Evolutionary conservation across 2,113 vertebrate genomes (phyloP), one percentile per base, ranked within the genome.

Genomic region (Marcusenius ussheri): DNA sequence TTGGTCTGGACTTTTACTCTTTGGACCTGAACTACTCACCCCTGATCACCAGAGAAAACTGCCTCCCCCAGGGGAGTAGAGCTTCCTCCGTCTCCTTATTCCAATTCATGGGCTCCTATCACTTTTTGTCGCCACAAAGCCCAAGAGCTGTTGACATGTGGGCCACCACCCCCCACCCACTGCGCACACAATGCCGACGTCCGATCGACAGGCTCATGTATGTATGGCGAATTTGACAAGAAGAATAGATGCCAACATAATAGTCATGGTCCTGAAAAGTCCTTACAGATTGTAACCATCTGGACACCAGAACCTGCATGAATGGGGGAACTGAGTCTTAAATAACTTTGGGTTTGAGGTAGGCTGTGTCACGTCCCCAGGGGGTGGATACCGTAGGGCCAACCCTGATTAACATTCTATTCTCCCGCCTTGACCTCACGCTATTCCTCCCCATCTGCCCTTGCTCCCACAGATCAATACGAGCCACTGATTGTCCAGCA

Each of bases 381-480:
- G 87, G 91, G 94, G 92, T 93, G 91, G 91, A 92, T 95, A 97
- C 95, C 97, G 97, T 96, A 92, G 94, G 93, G 90, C 80, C 94
- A 93, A 95, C 93, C 94, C 96, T 96, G 96, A 96, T 97, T 96
- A 96, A 96, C 97, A 95, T 97, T 96, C 96, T 95, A 96, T 95
- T 93, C 93, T 94, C 93, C 95, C 93, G 92, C 92, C 92, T 95
- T 91, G 89, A 89, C 95, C 93, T 95, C 94, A 92, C 95, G 94
- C 95, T 96, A 96, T 97, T 96, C 96, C 95, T 95, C 96, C 96
- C 96, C 98, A 98, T 98, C 97, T 98, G 97, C 96, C 97, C 95
- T 91, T 94, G 89, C 88, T 91, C 94, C 94, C 95, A 93, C 95
- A 95, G 95, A 94, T 97, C 94, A 96, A 96, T 96, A 94, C 90